Evolutionary conservation across 2,888 invertebrate genomes (phyloP).

Genomic region (Emesis furor): DNA sequence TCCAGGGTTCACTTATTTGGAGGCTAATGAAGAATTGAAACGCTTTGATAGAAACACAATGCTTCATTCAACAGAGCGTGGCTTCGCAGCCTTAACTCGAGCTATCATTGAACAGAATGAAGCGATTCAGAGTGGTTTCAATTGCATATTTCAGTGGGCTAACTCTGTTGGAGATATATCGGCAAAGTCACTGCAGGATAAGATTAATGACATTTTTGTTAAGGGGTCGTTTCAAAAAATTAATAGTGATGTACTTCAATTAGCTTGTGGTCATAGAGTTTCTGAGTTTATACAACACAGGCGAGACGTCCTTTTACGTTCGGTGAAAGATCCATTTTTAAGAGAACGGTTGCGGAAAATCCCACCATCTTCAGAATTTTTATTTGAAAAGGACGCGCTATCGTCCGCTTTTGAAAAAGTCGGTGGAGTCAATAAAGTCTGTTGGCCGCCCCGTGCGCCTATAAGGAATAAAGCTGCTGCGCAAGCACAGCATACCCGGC

Average conservation of each 20-base stretch:
- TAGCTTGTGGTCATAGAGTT: neutral
- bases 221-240: neutral
- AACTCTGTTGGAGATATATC: conserved; percentile 18
- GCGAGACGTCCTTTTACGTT: neutral
- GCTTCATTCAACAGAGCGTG: conserved; percentile 49
- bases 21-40: conserved; percentile 57
- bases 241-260: neutral
- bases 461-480: neutral
- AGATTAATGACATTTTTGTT: conserved; percentile 34
- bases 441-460: conserved; percentile 1
- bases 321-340: neutral
- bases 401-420: neutral
- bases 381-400: neutral
- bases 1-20: conserved; percentile 49
- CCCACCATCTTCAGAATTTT: neutral
- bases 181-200: conserved; percentile 43
- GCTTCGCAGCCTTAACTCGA: conserved; percentile 59
- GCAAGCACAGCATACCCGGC: neutral
- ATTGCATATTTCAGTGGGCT: conserved; percentile 42
- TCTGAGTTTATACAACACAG: neutral
- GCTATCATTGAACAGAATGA: conserved; percentile 62
- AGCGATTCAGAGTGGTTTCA: conserved; percentile 40
- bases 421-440: neutral
- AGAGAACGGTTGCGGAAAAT: neutral
- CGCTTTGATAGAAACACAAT: conserved; percentile 36